Base-by-base conservation (phyloP, 2,888 invertebrate genomes). In the Drosophila parthenogenetica region DNA sequence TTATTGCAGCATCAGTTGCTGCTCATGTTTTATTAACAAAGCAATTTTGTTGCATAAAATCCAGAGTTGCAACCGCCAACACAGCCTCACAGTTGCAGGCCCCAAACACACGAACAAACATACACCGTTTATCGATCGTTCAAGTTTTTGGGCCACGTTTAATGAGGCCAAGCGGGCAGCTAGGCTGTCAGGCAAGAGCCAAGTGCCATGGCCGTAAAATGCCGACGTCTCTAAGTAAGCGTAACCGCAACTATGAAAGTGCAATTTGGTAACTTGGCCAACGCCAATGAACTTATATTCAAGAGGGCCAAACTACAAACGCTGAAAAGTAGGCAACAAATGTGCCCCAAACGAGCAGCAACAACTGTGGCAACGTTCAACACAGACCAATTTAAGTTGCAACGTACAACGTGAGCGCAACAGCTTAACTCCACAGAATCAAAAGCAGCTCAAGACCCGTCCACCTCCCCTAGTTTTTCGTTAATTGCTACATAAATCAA, bases 401-500 rank as follows among this genome's bases (percentile, higher is more conserved):
- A 78, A 59, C 67, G 62, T 64, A 62, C 58, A 54, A 55, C 57
- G 53, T 46, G 54, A 59, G 62, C 59, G 50, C 53, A 57, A 29
- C 16, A 14, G 2, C 19, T 17, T 2, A 10, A 48, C 14, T 29
- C 16, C 14, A 1, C 8, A 8, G 29, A 8, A 29, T 29, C 8
- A 29, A 29, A 29, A 29, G 29, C 25, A 8, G 48, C 13, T n/a
- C 61, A 8, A 8, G 43, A 40, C 35, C 46, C 5, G 5, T 22
- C 5, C 22, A 22, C 22, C 5, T 5, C 39, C 51, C 37, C 40
- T 66, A 45, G 67, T 69, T 55, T 45, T 60, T 35, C 59, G 59
- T 85, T 87, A 83, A 83, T 83, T 83, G 87, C 87, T 58, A 82
- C 85, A 83, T 83, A 83, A 87, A 87, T 83, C 83, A 83, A 81